phyloP scores from a whole-genome alignment of 2,888 invertebrate species.

The Glaucopsyche alexis region DNA sequence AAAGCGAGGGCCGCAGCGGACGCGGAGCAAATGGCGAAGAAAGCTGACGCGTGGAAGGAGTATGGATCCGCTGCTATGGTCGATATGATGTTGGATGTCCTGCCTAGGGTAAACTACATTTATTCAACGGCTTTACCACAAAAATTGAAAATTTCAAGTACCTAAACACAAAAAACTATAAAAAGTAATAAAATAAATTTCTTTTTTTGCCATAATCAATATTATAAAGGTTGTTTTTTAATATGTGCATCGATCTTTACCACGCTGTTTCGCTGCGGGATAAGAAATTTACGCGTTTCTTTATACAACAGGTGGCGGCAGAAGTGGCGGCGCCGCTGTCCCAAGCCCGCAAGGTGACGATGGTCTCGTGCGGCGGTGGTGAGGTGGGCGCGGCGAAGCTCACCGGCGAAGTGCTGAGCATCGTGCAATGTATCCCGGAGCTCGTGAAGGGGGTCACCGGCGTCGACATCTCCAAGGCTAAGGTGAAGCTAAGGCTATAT shows the following conservation, averaged over 20 bases:
- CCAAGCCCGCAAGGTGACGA: constrained; percentile 96
- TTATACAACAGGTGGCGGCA: constrained; percentile 88
- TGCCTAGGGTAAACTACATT: constrained; percentile 88
- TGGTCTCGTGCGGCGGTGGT: constrained; percentile 95
- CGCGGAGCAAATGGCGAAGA: constrained; percentile 97
- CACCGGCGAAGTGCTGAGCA: constrained; percentile 95
- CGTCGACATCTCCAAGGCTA: constrained; percentile 93
- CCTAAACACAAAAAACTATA: too few relatives aligned
- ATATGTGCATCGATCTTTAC: too few relatives aligned
- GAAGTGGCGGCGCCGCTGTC: constrained; percentile 97
- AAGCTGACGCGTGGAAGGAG: constrained; percentile 98
- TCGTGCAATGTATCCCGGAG: constrained; percentile 94
- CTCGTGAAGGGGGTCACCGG: constrained; percentile 96
- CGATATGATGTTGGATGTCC: constrained; percentile 96
- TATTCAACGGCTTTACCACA: too few relatives aligned
- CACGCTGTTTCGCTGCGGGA: too few relatives aligned
- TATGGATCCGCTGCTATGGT: constrained; percentile 97
- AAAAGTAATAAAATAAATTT: too few relatives aligned
- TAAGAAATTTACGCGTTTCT: background rate
- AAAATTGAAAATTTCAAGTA: too few relatives aligned
- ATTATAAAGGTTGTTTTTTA: too few relatives aligned
- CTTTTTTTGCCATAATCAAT: too few relatives aligned
- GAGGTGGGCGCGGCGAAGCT: constrained; percentile 96
- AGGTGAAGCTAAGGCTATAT: constrained; percentile 32
- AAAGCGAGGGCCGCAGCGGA: constrained; percentile 97